Conservation (phyloP, 2,113 vertebrate species). For the Aegotheles bennettii region DNA sequence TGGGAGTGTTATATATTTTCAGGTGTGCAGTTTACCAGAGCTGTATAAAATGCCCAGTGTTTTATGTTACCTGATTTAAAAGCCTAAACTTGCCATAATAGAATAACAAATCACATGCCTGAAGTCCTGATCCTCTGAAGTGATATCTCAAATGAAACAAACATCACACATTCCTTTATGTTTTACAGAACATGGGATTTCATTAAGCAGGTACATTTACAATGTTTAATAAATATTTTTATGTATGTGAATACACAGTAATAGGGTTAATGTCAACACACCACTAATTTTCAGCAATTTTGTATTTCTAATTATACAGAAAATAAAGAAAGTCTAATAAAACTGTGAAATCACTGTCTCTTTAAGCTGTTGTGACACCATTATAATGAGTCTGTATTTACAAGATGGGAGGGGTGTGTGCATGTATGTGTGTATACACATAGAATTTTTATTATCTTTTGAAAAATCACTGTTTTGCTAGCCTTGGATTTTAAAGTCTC, state of each 20-base stretch:
- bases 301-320: background rate
- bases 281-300: background rate
- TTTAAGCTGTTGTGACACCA: background rate
- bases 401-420: background rate
- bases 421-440: background rate
- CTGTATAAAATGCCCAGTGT: background rate
- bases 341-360: background rate
- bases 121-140: background rate
- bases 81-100: background rate
- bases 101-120: background rate
- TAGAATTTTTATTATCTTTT: background rate
- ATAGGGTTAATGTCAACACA: background rate
- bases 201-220: background rate
- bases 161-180: background rate
- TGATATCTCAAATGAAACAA: background rate
- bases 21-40: background rate
- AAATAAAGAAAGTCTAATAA: background rate
- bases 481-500: background rate
- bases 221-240: background rate
- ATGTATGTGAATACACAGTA: background rate
- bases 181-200: background rate
- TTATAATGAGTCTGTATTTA: background rate
- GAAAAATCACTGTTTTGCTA: background rate
- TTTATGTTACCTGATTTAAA: background rate
- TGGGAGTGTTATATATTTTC: background rate